Conservation (phyloP, 2,113 vertebrate species). For the Gnathonemus longibarbis region DNA sequence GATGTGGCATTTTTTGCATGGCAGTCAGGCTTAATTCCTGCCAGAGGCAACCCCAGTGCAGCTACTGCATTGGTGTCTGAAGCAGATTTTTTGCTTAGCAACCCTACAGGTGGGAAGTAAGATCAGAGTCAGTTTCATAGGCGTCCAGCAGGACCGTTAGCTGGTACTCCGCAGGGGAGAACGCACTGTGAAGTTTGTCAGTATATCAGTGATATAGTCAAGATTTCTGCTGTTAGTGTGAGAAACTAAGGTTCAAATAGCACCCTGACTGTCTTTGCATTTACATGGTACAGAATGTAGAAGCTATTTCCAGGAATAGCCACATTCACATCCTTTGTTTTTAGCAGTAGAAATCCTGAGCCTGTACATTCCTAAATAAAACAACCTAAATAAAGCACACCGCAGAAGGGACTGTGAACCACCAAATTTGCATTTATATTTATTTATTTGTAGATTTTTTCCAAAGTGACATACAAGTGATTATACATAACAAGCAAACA, state of each 20-base stretch:
- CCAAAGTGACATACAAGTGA: neutral
- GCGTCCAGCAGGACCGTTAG: neutral
- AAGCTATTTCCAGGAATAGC: neutral
- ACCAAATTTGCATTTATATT: neutral
- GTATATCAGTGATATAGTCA: neutral
- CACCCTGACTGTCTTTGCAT: neutral
- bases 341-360: neutral
- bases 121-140: conserved; percentile 2
- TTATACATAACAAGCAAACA: neutral
- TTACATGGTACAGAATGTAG: neutral
- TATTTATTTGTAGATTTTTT: neutral
- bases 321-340: conserved; percentile 3
- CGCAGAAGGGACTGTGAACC: neutral
- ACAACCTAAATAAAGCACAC: neutral
- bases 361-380: neutral
- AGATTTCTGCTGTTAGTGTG: neutral
- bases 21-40: neutral
- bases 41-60: neutral
- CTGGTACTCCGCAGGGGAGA: neutral
- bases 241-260: neutral
- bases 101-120: conserved; percentile 6
- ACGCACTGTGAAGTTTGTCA: neutral
- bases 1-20: neutral
- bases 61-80: neutral
- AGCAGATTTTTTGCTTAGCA: neutral